Conservation (phyloP, 2,888 invertebrate genomes). For the Leptinotarsa haldemani region DNA sequence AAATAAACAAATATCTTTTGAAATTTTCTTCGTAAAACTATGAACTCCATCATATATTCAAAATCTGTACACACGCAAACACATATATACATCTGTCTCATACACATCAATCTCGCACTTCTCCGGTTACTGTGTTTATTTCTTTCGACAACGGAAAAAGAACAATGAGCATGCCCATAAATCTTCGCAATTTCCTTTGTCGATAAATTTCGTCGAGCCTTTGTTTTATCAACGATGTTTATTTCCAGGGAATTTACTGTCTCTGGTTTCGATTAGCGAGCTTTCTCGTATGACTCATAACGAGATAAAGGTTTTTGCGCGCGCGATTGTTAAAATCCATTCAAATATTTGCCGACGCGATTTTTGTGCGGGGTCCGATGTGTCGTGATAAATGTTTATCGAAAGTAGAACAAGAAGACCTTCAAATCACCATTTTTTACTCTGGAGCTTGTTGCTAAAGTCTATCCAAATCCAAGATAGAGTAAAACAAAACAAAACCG, state of each 20-base stretch:
- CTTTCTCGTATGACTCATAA: slow-evolving; percentile 1
- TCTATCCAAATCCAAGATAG: too few relatives aligned
- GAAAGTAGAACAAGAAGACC: neutral
- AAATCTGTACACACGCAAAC: too few relatives aligned
- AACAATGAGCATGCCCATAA: neutral
- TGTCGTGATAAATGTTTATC: neutral
- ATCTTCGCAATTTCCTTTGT: neutral
- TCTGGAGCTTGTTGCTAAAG: too few relatives aligned
- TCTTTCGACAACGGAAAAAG: neutral
- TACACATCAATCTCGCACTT: too few relatives aligned
- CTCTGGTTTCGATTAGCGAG: slow-evolving; percentile 1
- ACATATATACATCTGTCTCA: too few relatives aligned
- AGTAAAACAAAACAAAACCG: too few relatives aligned
- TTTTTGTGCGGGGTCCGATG: neutral
- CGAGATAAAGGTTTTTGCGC: neutral
- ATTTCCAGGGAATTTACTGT: slow-evolving; percentile 1
- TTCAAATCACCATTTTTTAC: too few relatives aligned
- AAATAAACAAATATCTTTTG: too few relatives aligned
- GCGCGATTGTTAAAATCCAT: slow-evolving; percentile 2
- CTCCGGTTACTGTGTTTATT: too few relatives aligned
- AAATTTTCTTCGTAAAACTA: too few relatives aligned
- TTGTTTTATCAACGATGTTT: slow-evolving; percentile 11
- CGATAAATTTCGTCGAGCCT: slow-evolving; percentile 13
- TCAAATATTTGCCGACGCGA: neutral
- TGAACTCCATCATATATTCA: too few relatives aligned